A percentile compares a stretch with the other conserved stretches of the same genome.
These are phyloP conservation scores for Triops cancriformis DNA, from an alignment of 1,140 invertebrate species.

Conservation along the genomic window DNA sequence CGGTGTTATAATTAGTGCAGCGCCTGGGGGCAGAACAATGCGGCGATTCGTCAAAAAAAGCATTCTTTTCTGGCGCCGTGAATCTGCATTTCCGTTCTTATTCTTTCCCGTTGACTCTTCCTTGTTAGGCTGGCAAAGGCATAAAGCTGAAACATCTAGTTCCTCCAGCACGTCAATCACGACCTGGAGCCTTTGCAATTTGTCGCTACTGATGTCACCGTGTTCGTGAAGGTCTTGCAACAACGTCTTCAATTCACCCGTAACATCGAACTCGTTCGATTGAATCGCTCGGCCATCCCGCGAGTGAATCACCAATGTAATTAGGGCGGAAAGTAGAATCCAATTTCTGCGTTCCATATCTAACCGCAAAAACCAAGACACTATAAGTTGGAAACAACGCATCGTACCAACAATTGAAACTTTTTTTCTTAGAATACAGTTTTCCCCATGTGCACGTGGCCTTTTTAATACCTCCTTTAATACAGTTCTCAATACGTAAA, in stretches of 20 bases:
- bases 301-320: not conserved
- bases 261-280: not conserved
- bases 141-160: not conserved
- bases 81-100: not conserved
- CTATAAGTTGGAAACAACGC: too few species aligned
- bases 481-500: too few species aligned
- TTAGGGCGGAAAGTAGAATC: not conserved
- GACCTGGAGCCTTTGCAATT: slow-evolving; percentile 4
- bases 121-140: not conserved
- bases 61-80: slow-evolving; percentile 5
- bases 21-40: slow-evolving; percentile 68
- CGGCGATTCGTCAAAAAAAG: slow-evolving; percentile 39
- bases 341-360: not conserved
- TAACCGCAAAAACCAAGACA: too few species aligned
- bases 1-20: slow-evolving; percentile 65
- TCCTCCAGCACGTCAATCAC: not conserved
- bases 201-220: not conserved
- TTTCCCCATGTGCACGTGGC: too few species aligned
- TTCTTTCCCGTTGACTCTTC: not conserved
- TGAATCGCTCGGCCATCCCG: not conserved
- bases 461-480: too few species aligned
- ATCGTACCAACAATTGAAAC: too few species aligned
- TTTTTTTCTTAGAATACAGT: too few species aligned
- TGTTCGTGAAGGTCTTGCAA: not conserved
- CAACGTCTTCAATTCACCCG: slow-evolving; percentile 4